Evolutionary conservation across 2,888 invertebrate genomes (phyloP), one percentile per base, ranked within the genome.

Genomic region (Chrysodeixis includens): DNA sequence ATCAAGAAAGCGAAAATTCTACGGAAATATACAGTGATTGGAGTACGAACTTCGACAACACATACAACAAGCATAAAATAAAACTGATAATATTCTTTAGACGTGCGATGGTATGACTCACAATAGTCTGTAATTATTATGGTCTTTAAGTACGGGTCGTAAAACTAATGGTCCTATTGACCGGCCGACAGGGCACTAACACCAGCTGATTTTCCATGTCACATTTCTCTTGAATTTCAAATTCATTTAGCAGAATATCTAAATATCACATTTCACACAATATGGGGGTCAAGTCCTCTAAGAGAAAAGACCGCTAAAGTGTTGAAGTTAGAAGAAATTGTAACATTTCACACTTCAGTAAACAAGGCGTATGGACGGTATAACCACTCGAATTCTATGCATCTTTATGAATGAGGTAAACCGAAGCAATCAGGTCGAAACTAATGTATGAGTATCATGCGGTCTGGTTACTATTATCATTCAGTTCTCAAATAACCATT

Each of bases 381-480:
- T 69, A 66, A 54, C 62, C 56, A 60, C 69, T 78, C 63, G 52
- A 79, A 81, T 82, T 74, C 70, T 73, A 68, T 66, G 60, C 68
- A 68, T 71, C 69, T 71, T 71, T 69, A 67, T 81, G 83, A 86
- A 83, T 83, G 81, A 80, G 77, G 78, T 74, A 82, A 83, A 80
- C 67, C 56, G 49, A 81, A 83, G 78, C 81, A 86, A 87, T 82
- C 82, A 85, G 87, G 78, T 79, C 85, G 83, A 81, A 81, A 86
- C 87, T 80, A 85, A 82, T 81, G 69, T 67, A 76, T 71, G 75
- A 71, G 64, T 74, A 77, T 70, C 71, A 65, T 59, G 66, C 67
- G 66, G 70, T 76, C 72, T 69, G 74, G 71, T 83, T 70, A 62
- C 71, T 69, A 75, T 69, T 75, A 76, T 70, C 74, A 77, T 75